A percentile compares a stretch with the other conserved stretches of the same genome.
Evolutionary conservation across 2,888 invertebrate genomes (phyloP).

Genomic region (Tromatobia lineatoria): DNA sequence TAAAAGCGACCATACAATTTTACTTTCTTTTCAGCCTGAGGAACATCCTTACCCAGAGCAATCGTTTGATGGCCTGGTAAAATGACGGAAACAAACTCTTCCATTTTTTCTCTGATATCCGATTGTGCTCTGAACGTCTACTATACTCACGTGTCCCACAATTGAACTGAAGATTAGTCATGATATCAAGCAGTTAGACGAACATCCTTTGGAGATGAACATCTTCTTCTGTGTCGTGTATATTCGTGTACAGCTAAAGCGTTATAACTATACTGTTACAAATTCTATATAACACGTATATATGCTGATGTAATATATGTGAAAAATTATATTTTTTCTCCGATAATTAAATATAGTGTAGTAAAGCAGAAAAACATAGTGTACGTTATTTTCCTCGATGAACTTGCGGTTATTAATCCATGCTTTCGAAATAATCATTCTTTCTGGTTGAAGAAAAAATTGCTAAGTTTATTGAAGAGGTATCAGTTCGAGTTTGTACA

Average conservation of each 20-base stretch:
- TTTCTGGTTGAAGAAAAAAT: conserved; percentile 49
- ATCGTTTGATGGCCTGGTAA: conserved; percentile 59
- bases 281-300: conserved; percentile 16
- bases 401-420: background rate
- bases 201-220: conserved; percentile 13
- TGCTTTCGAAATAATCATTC: background rate
- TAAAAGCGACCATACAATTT: background rate
- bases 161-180: conserved; percentile 8
- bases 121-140: conserved; percentile 27
- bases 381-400: background rate
- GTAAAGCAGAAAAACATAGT: conserved; percentile 34
- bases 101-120: conserved; percentile 17
- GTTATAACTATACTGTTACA: conserved; percentile 27
- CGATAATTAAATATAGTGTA: conserved; percentile 46
- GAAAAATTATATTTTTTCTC: conserved; percentile 61
- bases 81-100: background rate
- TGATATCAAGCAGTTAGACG: conserved; percentile 5
- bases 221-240: conserved; percentile 39
- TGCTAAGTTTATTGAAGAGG: conserved; percentile 62
- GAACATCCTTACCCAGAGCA: conserved; percentile 49
- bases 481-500: conserved; percentile 54
- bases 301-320: conserved; percentile 31
- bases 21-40: conserved; percentile 48
- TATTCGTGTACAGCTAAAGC: conserved; percentile 32
- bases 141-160: conserved; percentile 17